Evolutionary conservation across 2,797 vertebrate genomes (phyloP).

Genomic region (Sebastes vulpes): DNA sequence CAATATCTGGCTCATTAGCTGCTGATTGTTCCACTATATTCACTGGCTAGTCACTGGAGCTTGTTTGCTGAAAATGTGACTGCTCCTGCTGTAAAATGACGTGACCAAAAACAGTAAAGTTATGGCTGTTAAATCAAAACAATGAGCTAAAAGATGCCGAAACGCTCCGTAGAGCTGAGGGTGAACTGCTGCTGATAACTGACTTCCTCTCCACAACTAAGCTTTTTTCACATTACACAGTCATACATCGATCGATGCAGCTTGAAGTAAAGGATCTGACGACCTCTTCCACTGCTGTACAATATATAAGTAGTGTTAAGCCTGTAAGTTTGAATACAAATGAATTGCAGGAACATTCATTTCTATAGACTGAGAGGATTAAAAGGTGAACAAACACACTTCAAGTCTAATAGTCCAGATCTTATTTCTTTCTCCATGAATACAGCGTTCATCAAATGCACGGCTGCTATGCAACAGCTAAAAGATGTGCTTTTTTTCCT

Average conservation of each 20-base stretch:
- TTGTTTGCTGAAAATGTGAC: neutral
- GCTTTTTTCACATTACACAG: neutral
- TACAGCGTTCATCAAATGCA: conserved; percentile 14
- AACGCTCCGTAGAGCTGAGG: no score
- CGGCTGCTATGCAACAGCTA: conserved; percentile 33
- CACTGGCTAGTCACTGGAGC: neutral
- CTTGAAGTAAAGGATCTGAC: neutral
- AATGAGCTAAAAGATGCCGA: neutral
- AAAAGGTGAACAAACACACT: conserved; percentile 8
- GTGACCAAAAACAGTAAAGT: neutral
- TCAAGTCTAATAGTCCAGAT: conserved; percentile 25
- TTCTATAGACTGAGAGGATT: neutral
- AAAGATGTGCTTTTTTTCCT: conserved; percentile 13
- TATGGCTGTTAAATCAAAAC: neutral
- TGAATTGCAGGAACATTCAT: neutral
- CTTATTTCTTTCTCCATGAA: conserved; percentile 8
- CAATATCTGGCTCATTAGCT: neutral
- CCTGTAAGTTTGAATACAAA: neutral
- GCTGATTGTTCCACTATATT: neutral
- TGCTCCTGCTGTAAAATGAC: neutral
- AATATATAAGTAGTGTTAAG: neutral
- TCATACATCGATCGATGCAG: neutral
- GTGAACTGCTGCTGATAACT: neutral
- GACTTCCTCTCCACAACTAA: neutral
- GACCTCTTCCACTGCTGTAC: neutral